Conservation (phyloP, 2,113 vertebrate species). For the Lycaon pictus region DNA sequence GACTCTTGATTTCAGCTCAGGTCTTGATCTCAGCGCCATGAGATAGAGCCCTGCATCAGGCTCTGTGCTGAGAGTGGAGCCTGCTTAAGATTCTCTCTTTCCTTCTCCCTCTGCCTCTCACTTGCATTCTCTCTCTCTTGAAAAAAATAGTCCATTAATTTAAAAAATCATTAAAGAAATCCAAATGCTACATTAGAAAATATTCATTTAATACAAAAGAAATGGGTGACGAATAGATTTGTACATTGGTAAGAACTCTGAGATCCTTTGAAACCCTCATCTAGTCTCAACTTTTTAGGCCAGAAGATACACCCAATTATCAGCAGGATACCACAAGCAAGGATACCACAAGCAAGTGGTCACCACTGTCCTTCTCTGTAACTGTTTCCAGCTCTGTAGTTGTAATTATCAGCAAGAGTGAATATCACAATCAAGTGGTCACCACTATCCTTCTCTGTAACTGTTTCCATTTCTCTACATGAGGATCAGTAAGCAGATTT, state of each 20-base stretch:
- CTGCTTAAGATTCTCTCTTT: neutral
- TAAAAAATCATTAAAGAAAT: neutral
- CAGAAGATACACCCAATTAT: neutral
- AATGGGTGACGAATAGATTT: neutral
- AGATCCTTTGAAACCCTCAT: neutral
- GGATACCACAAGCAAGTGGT: neutral
- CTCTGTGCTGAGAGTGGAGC: neutral
- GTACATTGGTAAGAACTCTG: neutral
- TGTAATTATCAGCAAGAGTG: neutral
- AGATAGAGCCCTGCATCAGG: neutral
- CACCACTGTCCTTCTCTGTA: neutral
- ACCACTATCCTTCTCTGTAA: neutral
- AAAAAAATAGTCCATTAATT: neutral
- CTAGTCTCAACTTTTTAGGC: neutral
- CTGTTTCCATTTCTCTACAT: neutral
- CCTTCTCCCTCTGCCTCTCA: neutral
- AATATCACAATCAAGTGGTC: neutral
- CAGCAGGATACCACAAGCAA: neutral
- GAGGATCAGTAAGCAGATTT: neutral
- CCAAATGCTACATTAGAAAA: neutral
- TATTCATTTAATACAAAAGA: neutral
- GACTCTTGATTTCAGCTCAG: neutral
- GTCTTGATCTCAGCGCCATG: neutral
- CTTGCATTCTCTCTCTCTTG: neutral
- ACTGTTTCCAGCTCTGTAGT: neutral